phyloP scores from a whole-genome alignment of 2,113 vertebrate genomes.

The Notechis scutatus region DNA sequence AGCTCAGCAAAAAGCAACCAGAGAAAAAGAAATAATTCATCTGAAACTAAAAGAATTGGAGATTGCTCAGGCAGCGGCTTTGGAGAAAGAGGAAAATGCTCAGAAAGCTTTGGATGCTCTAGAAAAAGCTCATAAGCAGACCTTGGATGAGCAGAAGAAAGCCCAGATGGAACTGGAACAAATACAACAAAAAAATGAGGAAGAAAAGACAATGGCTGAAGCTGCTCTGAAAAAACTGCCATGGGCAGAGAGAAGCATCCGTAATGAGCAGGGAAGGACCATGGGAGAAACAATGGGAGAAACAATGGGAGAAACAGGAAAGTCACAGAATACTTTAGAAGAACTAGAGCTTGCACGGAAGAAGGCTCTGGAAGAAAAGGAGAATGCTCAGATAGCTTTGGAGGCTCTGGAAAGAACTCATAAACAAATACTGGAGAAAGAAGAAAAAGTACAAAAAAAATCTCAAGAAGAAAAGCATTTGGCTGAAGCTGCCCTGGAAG shows the following conservation, averaged over 20 bases:
- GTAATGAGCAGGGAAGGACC: neutral
- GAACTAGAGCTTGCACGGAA: neutral
- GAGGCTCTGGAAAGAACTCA: neutral
- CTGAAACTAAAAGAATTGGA: neutral
- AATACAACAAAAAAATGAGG: neutral
- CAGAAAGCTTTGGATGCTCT: conserved; percentile 5
- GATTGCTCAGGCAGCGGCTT: neutral
- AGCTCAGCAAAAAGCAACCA: neutral
- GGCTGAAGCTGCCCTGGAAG: neutral
- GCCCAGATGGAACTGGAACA: neutral
- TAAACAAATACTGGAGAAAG: neutral
- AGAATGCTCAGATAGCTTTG: neutral
- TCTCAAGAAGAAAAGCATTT: neutral
- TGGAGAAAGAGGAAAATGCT: neutral
- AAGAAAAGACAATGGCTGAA: conserved; percentile 5
- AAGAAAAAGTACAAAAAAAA: neutral
- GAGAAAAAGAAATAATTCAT: neutral
- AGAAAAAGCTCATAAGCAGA: neutral
- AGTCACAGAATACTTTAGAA: neutral
- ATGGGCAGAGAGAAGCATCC: neutral
- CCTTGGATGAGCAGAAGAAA: conserved; percentile 5
- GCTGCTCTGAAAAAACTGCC: neutral
- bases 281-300: neutral
- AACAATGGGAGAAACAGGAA: neutral
- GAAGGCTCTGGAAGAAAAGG: neutral